These are phyloP conservation scores for Pseudomyrmex flavicornis DNA, from an alignment of 1,140 invertebrate genomes.

Conservation along the genomic window DNA sequence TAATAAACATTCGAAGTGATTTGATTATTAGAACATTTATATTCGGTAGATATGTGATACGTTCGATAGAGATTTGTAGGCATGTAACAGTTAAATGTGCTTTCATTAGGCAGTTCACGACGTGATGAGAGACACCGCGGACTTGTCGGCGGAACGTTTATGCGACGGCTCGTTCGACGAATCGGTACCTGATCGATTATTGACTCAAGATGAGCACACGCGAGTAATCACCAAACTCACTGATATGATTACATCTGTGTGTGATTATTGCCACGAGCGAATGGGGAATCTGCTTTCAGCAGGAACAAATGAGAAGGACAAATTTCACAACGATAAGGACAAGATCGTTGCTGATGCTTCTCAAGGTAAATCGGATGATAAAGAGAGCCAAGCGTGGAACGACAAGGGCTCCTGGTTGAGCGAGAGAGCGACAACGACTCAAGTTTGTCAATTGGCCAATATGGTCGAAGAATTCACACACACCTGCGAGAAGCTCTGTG, in stretches of 20 bases:
- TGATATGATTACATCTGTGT: conserved; percentile 91
- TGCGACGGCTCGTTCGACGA: conserved; percentile 77
- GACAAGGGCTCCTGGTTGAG: conserved; percentile 85
- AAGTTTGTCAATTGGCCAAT: conserved; percentile 92
- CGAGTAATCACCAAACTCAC: conserved; percentile 89
- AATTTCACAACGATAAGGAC: conserved; percentile 80
- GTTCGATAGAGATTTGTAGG: neutral
- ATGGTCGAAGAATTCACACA: conserved; percentile 93
- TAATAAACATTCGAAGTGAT: no score
- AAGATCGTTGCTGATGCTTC: conserved; percentile 72
- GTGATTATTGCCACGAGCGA: conserved; percentile 96
- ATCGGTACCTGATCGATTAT: conserved; percentile 87
- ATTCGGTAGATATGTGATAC: neutral
- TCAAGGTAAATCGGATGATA: conserved; percentile 74
- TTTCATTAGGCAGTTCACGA: conserved; percentile 88
- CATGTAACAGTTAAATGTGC: conserved; percentile 9
- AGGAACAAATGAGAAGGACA: conserved; percentile 89
- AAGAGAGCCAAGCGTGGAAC: conserved; percentile 75
- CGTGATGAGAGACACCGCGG: conserved; percentile 89
- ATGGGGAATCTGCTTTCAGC: conserved; percentile 94
- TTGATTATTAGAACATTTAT: neutral
- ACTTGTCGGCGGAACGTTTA: conserved; percentile 86
- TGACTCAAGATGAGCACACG: conserved; percentile 89
- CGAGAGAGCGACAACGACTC: conserved; percentile 88
- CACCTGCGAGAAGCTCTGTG: conserved; percentile 92